Base-by-base conservation (phyloP, 92 coral and sea anemone species). In the Epizoanthus rinbou region DNA sequence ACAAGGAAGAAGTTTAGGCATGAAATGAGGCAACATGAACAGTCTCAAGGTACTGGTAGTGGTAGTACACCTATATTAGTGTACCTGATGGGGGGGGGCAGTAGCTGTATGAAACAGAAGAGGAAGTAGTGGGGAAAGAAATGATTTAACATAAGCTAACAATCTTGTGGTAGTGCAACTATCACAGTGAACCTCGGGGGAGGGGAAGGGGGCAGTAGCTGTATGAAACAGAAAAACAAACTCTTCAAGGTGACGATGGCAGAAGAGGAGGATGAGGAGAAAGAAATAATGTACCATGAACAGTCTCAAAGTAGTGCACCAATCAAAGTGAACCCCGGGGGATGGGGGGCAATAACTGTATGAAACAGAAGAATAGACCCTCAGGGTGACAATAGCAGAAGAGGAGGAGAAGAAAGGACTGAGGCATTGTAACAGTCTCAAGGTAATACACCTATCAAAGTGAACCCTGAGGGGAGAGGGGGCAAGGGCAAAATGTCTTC, bases 251-350 rank as follows among this genome's bases (percentile, higher is more conserved):
- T 96, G 57, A 96, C 94, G 91, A 67, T 96, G 57, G 94, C 95
- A 11, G 99, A 96, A 54, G 99, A 96, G 63, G 98, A 96, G 63
- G 98, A 96, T 69, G 97, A 94, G 57, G 98, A 96, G 72, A 91
- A 88, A 69, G 91, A 93, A 28, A 28, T 28, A 85, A 73, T 75
- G 33, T 92, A 94, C 58, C 92, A 92, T 83, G 89, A 76, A 35
- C 82, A 84, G 58, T 16, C 69, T 58, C 53, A 76, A 59, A 66
- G 82, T 76, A 59, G 13, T 5, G 24, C 18, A 9, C 14, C 17
- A 3, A 37, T 37, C 43, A 37, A 37, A 65, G 17, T 65, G 3
- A 5, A 31, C 3, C n/a, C 41, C 16, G 6, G 28, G 5, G 43
- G 43, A 16, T 0, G 28, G 43, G 43, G 43, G 43, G 63, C 79